A percentile compares a stretch with the other conserved stretches of the same genome.
These are phyloP conservation scores for Uropetala carovei DNA, from an alignment of 2,888 invertebrate genomes.

Conservation along the genomic window DNA sequence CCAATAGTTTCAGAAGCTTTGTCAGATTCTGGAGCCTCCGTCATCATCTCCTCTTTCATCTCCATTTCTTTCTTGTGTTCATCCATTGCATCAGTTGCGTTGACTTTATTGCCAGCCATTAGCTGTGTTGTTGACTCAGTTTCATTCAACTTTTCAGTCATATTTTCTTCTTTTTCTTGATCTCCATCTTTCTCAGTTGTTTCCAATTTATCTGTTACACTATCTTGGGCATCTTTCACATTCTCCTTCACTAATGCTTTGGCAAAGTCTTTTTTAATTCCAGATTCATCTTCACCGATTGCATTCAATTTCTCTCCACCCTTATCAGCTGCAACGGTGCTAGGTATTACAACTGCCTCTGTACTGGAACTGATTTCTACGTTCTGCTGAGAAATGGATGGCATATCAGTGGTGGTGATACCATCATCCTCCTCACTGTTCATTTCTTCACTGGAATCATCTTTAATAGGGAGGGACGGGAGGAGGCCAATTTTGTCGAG, in stretches of 20 bases:
- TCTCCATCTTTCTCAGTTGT: background rate
- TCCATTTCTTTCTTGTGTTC: background rate
- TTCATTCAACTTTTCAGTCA: background rate
- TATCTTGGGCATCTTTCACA: background rate
- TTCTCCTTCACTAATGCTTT: slow-evolving; percentile 20
- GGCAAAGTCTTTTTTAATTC: slow-evolving; percentile 26
- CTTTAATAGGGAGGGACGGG: background rate
- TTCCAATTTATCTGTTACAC: background rate
- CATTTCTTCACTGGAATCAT: background rate
- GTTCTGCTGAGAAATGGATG: background rate
- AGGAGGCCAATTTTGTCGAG: slow-evolving; percentile 40
- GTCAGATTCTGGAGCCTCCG: background rate
- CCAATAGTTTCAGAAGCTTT: background rate
- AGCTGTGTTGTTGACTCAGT: background rate
- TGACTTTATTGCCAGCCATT: background rate
- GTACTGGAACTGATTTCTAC: background rate
- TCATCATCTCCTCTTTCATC: background rate
- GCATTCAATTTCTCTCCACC: slow-evolving; percentile 37
- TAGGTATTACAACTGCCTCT: background rate
- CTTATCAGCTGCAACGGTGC: background rate
- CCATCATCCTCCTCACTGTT: background rate
- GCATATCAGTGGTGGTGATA: background rate
- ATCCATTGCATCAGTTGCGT: background rate
- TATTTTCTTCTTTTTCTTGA: background rate
- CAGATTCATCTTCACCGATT: slow-evolving; percentile 42